Evolutionary conservation across 2,797 vertebrate genomes (phyloP), one percentile per base, ranked within the genome.

Genomic region (Phoeniculus purpureus): DNA sequence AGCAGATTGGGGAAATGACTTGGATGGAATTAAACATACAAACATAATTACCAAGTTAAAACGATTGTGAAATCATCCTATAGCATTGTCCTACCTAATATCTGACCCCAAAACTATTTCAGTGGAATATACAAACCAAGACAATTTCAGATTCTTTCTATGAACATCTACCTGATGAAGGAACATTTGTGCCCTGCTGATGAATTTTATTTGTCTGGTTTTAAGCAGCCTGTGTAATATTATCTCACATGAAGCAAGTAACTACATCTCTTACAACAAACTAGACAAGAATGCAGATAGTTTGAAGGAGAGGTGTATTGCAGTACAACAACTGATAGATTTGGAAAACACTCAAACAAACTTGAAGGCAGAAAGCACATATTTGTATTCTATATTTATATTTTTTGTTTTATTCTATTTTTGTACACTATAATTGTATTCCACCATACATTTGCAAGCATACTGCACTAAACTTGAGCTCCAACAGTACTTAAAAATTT

Each of bases 331-430:
- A 50, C 0, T 47, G 55, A 90, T 73, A 20, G 11, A 80, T 81
- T 73, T 89, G 61, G 79, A 85, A 92, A 90, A 92, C 23, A 55
- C 40, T 64, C 67, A 81, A 87, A 56, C 59, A 81, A 76, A 79
- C 54, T 85, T 67, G 82, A 58, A 89, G 50, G 71, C 23, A 91
- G 48, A 83, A 90, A 81, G 40, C 22, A 43, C 14, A 15, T 43
- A 16, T 43, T 43, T 43, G 43, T 43, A 43, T 43, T 43, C 43
- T 43, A 43, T 43, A 43, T 11, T 43, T 43, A 43, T 43, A 43
- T 43, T 43, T 14, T 43, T 43, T 16, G 16, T 43, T 15, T 43
- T 43, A 43, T 43, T 43, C 43, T 43, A 43, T 16, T 14, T 43
- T 43, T 43, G 43, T 43, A 15, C 14, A 16, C 16, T 43, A 16